Conservation (phyloP, 1,140 invertebrate genomes). For the Lasaia peninsularis region DNA sequence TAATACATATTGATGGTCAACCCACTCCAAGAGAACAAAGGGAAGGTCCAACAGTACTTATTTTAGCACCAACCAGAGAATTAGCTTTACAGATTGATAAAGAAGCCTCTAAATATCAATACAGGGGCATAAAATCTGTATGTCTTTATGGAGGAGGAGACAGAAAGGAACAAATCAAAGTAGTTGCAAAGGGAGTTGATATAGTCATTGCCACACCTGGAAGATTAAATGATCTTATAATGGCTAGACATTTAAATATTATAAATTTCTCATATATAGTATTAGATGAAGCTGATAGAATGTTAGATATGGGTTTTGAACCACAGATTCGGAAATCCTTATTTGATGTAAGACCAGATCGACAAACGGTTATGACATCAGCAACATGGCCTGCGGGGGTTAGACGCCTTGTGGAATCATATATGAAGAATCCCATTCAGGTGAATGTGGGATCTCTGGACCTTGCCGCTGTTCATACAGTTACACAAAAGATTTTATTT, state of each 20-base stretch:
- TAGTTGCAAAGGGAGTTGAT: constrained; percentile 85
- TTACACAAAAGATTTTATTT: constrained; percentile 86
- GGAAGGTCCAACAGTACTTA: constrained; percentile 89
- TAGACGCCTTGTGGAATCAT: constrained; percentile 87
- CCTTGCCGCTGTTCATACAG: constrained; percentile 89
- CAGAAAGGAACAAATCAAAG: constrained; percentile 85
- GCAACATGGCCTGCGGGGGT: constrained; percentile 94
- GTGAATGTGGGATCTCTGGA: constrained; percentile 93
- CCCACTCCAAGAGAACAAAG: constrained; percentile 81
- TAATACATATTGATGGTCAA: constrained; percentile 93
- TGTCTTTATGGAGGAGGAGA: constrained; percentile 93
- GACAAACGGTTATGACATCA: constrained; percentile 91
- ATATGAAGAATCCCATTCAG: constrained; percentile 93
- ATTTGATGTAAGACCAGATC: constrained; percentile 86
- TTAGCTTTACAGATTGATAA: constrained; percentile 93
- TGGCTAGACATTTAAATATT: constrained; percentile 82
- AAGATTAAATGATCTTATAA: constrained; percentile 89
- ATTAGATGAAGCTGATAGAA: constrained; percentile 94
- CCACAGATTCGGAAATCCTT: constrained; percentile 91
- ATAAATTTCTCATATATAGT: constrained; percentile 90
- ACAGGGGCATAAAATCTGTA: constrained; percentile 89
- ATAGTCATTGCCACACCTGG: constrained; percentile 94
- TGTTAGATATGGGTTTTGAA: constrained; percentile 93
- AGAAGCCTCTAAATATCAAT: constrained; percentile 92
- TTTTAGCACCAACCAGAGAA: constrained; percentile 94